phyloP scores from a whole-genome alignment of 2,797 vertebrate species.

The Gallinago solitaria region DNA sequence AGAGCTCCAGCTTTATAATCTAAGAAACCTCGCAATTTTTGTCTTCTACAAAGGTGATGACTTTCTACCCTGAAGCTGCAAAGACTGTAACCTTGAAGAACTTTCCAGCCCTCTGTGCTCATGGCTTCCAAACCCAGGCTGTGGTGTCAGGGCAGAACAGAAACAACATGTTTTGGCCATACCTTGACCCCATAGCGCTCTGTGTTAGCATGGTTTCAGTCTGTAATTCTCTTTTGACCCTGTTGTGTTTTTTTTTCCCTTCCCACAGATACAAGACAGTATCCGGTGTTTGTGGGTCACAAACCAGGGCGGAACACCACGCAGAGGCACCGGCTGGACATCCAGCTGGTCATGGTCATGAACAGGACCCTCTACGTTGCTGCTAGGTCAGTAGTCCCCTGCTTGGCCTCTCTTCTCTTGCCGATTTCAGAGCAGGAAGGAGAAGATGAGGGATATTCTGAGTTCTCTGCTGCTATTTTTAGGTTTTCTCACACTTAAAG shows the following conservation, averaged over 20 bases:
- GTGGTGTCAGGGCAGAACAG: background rate
- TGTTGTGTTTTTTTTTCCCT: background rate
- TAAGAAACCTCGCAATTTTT: background rate
- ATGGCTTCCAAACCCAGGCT: background rate
- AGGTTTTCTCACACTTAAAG: background rate
- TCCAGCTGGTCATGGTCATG: constrained; percentile 96
- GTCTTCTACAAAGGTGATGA: background rate
- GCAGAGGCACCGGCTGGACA: constrained; percentile 95
- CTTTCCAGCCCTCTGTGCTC: background rate
- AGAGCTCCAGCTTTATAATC: constrained; percentile 48
- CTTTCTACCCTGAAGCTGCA: constrained; percentile 5
- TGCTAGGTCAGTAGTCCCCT: constrained; percentile 85
- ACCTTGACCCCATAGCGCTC: background rate
- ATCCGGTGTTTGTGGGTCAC: constrained; percentile 97
- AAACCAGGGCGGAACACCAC: constrained; percentile 97
- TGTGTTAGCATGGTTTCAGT: constrained; percentile 40
- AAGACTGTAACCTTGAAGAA: background rate
- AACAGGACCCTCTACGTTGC: constrained; percentile 94
- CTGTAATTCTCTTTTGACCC: background rate
- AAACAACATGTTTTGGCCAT: background rate
- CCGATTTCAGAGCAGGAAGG: background rate
- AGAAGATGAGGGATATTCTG: background rate
- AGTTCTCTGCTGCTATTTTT: background rate
- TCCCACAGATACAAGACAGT: constrained; percentile 94
- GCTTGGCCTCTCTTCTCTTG: background rate